phyloP scores from a whole-genome alignment of 37 sponge, comb jelly and placozoan genomes.

The Beroe forskalii region DNA sequence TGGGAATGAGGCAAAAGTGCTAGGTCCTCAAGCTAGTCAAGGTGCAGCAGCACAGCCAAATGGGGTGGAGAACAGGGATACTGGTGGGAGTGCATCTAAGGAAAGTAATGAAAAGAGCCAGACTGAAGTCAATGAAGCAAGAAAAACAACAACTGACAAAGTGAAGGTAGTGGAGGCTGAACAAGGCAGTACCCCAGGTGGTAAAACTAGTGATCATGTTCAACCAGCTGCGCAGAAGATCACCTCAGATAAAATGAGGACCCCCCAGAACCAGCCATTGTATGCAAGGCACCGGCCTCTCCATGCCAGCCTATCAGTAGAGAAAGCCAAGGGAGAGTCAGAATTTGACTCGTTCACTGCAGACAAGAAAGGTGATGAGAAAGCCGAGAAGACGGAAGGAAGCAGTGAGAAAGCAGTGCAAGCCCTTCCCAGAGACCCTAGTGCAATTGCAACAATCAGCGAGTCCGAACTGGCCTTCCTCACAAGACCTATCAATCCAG shows the following conservation, averaged over 20 bases:
- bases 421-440: conserved; percentile 18
- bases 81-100: not conserved
- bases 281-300: conserved; percentile 30
- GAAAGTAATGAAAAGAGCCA: not conserved
- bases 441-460: conserved; percentile 54
- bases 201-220: not conserved
- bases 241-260: not conserved
- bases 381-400: not conserved
- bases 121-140: not conserved
- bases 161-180: no score
- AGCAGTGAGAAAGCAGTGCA: not conserved
- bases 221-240: not conserved
- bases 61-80: not conserved
- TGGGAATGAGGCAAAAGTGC: not conserved
- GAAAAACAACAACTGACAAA: no score
- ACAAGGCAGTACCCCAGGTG: not conserved
- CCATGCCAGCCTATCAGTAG: not conserved
- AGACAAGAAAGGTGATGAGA: not conserved
- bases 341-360: not conserved
- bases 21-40: not conserved
- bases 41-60: not conserved
- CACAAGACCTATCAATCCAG: conserved; percentile 33
- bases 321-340: not conserved
- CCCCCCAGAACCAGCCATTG: conserved; percentile 41
- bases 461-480: conserved; percentile 59